These are phyloP conservation scores for Turritopsis dohrnii DNA, from an alignment of 30 jellyfish, hydroid and myxozoan species.

Conservation along the genomic window DNA sequence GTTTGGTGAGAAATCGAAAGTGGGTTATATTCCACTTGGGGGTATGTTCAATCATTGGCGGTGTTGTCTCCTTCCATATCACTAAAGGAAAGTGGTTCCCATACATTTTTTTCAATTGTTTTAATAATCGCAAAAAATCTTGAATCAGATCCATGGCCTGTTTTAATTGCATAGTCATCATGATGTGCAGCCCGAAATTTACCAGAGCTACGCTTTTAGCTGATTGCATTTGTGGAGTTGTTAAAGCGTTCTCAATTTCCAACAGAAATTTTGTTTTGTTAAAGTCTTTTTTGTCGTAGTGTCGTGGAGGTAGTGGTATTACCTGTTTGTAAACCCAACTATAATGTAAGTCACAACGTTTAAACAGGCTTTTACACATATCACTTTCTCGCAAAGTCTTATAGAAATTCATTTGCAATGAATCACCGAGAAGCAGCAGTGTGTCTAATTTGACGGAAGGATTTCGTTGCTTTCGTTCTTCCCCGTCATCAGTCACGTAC, in stretches of 20 bases:
- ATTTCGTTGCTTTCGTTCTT: not conserved
- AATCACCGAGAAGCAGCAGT: conserved; percentile 16
- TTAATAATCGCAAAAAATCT: not conserved
- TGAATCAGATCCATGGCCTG: not conserved
- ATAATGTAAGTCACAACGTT: not conserved
- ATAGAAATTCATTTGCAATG: not conserved
- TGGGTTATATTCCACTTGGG: not conserved
- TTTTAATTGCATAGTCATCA: not conserved
- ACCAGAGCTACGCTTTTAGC: not conserved
- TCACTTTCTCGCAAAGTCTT: not conserved
- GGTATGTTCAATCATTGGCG: conserved; percentile 3
- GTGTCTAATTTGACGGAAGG: not conserved
- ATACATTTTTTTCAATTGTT: not conserved
- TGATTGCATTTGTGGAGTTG: not conserved
- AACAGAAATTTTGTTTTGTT: not conserved
- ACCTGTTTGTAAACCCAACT: conserved; percentile 1
- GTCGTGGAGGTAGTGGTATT: not conserved
- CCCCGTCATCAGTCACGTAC: not conserved
- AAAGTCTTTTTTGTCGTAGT: conserved; percentile 20
- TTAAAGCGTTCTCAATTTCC: conserved; percentile 2
- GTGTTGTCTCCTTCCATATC: conserved; percentile 15
- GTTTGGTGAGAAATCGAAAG: not conserved
- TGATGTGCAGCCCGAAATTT: conserved; percentile 18
- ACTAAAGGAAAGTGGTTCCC: not conserved
- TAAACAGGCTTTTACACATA: not conserved